Evolutionary conservation across 2,113 vertebrate species (phyloP), one percentile per base, ranked within the genome.

Genomic region (Zapus hudsonius): DNA sequence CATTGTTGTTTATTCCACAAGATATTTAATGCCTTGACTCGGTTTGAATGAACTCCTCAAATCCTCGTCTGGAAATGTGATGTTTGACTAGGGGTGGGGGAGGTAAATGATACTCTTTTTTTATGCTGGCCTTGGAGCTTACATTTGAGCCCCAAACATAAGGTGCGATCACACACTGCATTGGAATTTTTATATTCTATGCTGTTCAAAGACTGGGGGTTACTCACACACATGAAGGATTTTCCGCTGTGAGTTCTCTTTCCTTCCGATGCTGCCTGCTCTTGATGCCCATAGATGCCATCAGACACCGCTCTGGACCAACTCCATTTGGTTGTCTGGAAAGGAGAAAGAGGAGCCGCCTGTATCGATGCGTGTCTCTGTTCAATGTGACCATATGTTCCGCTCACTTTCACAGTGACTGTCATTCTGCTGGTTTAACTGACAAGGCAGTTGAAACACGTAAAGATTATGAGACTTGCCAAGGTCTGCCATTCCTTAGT

Each of bases 1-100:
- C 47, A 70, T 59, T 88, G 79, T 87, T 66, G 40, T 93, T 89
- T 93, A 70, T 25, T 84, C 70, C 23, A 19, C 47, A 82, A 93
- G 69, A 72, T 63, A 82, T 36, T 87, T 74, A 84, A 88, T 52
- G 67, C 27, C 67, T 94, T 36, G 23, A 73, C 38, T 82, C 66
- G 15, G 29, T 93, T 84, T 61, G 74, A 91, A 87, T 82, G 40
- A 92, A 86, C 33, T 23, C 52, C 70, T 59, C 59, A 55, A 63
- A 61, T 22, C 38, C 38, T 67, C 20, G 16, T 16, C 69, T 57
- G 23, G 15, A 2, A 78, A 33, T 17, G 3, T 2, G 73, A 52
- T 20, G 20, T 87, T 81, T 84, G n/a, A 64, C 61, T n/a, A n/a
- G n/a, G n/a, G n/a, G n/a, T n/a, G 44, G 90, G 25, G 59, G 36